phyloP scores from a whole-genome alignment of 1,140 invertebrate species.

The Eciton burchellii region DNA sequence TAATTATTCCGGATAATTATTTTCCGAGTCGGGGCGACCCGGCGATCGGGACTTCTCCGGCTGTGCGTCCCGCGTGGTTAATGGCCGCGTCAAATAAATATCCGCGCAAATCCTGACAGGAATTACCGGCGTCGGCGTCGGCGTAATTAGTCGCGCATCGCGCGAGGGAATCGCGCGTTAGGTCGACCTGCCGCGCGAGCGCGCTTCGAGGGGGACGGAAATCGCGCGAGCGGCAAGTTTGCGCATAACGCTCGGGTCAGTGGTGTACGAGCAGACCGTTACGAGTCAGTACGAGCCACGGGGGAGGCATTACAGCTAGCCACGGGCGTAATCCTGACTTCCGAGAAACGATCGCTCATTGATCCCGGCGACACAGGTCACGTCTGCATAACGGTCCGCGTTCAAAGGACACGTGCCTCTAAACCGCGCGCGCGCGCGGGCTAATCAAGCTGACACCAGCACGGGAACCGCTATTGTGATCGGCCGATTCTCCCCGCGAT shows the following conservation, averaged over 20 bases:
- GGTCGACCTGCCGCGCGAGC: neutral
- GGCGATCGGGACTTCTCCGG: slow-evolving; percentile 4
- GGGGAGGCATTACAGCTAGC: slow-evolving; percentile 71
- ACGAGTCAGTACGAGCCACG: slow-evolving; percentile 62
- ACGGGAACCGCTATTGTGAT: slow-evolving; percentile 65
- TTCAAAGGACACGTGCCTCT: slow-evolving; percentile 69
- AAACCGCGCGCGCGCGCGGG: slow-evolving; percentile 55
- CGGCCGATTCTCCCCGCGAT: slow-evolving; percentile 32
- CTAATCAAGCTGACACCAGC: slow-evolving; percentile 70
- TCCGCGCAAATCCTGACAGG: slow-evolving; percentile 17
- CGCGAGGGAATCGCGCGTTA: slow-evolving; percentile 2
- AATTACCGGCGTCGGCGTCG: slow-evolving; percentile 41
- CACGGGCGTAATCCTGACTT: slow-evolving; percentile 70
- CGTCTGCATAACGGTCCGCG: slow-evolving; percentile 73
- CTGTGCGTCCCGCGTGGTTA: slow-evolving; percentile 11
- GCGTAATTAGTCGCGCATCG: slow-evolving; percentile 27
- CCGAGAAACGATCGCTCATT: slow-evolving; percentile 74
- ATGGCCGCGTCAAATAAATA: slow-evolving; percentile 35
- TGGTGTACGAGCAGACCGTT: slow-evolving; percentile 71
- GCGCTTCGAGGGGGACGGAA: slow-evolving; percentile 52
- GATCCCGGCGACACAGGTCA: slow-evolving; percentile 71
- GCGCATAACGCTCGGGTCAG: slow-evolving; percentile 64
- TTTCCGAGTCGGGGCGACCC: neutral
- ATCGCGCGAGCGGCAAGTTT: slow-evolving; percentile 59
- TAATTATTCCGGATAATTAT: slow-evolving; percentile 9